Evolutionary conservation across 2,797 vertebrate genomes (phyloP).

Genomic region (Protonibea diacanthus): DNA sequence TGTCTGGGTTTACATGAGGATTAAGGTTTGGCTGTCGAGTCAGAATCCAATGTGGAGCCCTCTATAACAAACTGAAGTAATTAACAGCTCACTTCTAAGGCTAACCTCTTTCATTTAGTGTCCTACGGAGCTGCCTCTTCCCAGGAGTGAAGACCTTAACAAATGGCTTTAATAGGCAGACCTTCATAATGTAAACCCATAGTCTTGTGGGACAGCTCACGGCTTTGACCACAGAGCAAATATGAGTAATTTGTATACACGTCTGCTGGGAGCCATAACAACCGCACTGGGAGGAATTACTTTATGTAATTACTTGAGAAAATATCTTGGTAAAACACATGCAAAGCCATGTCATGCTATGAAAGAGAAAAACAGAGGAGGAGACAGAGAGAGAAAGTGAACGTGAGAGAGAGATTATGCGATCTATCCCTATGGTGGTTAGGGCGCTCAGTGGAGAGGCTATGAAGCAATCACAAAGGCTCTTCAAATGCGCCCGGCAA

Average conservation of each 20-base stretch:
- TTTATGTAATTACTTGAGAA: constrained; percentile 87
- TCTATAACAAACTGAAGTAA: constrained; percentile 83
- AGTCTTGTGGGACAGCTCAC: constrained; percentile 81
- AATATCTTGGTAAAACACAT: constrained; percentile 79
- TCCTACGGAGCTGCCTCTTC: constrained; percentile 75
- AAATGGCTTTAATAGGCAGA: constrained; percentile 88
- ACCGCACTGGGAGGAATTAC: constrained; percentile 85
- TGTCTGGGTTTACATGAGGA: constrained; percentile 74
- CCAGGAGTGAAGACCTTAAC: constrained; percentile 85
- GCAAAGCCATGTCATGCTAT: constrained; percentile 72
- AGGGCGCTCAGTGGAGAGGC: constrained; percentile 67
- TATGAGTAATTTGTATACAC: constrained; percentile 88
- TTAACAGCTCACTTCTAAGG: constrained; percentile 80
- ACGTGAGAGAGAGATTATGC: constrained; percentile 59
- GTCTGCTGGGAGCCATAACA: constrained; percentile 85
- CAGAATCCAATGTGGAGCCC: constrained; percentile 71
- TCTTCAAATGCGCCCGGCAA: constrained; percentile 77
- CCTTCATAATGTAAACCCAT: constrained; percentile 83
- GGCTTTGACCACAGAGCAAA: constrained; percentile 85
- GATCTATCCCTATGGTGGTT: constrained; percentile 76
- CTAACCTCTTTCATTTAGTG: constrained; percentile 77
- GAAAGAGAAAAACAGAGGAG: constrained; percentile 56
- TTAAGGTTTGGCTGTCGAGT: constrained; percentile 74
- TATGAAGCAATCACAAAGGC: constrained; percentile 81
- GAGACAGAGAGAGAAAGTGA: constrained; percentile 42